Conservation (phyloP, 2,888 invertebrate genomes). For the Willowsia nigromaculata region DNA sequence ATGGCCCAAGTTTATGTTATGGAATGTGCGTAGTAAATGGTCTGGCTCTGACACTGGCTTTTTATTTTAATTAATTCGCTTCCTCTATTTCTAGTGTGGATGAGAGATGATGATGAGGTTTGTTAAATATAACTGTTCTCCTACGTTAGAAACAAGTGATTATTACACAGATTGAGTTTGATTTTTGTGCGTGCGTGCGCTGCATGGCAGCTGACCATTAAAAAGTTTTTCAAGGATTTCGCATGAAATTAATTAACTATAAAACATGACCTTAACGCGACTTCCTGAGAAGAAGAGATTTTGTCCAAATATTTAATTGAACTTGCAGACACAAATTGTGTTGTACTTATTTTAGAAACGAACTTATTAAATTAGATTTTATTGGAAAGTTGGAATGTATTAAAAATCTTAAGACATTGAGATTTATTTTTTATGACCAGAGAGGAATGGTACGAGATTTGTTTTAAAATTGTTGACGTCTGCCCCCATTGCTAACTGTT, state of each 20-base stretch:
- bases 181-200: conserved; percentile 11
- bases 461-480: background rate
- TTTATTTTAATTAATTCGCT: conserved; percentile 48
- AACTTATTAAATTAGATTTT: background rate
- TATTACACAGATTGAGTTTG: background rate
- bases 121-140: background rate
- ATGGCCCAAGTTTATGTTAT: background rate
- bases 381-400: background rate
- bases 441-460: background rate
- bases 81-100: conserved; percentile 15
- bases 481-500: background rate
- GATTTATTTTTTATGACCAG: conserved; percentile 9
- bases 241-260: background rate
- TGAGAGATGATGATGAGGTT: background rate
- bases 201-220: background rate
- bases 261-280: background rate
- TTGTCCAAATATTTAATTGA: background rate
- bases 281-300: background rate
- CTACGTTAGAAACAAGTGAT: background rate
- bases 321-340: background rate
- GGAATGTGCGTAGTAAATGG: background rate
- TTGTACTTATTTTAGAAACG: background rate
- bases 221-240: conserved; percentile 33
- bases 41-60: background rate
- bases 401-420: background rate